A percentile compares a stretch with the other conserved stretches of the same genome.
Conservation (phyloP, 1,140 invertebrate species). For the Scaptodrosophila lebanonensis region DNA sequence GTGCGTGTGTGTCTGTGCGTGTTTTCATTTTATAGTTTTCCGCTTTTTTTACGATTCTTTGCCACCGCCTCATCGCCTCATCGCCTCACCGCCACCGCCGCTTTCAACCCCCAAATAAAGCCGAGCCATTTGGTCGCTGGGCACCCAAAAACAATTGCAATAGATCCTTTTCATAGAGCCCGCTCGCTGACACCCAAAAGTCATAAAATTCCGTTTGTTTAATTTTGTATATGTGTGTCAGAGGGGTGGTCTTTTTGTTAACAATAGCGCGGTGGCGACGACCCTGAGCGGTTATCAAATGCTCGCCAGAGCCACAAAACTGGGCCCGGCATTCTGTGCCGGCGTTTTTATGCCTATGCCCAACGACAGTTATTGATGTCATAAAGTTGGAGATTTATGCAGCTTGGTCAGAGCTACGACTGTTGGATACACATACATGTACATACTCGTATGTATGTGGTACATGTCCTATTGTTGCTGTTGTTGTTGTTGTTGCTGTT, state of each 20-base stretch:
- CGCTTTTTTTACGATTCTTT: constrained; percentile 65
- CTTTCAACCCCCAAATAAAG: constrained; percentile 57
- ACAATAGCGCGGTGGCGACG: constrained; percentile 22
- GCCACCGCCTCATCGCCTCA: too few species aligned
- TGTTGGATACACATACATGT: constrained; percentile 22
- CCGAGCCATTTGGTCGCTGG: constrained; percentile 3
- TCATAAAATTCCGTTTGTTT: constrained; percentile 67
- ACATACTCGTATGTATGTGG: too few species aligned
- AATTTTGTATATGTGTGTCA: constrained; percentile 18
- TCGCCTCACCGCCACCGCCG: too few species aligned
- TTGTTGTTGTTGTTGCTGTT: too few species aligned
- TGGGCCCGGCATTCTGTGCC: constrained; percentile 33
- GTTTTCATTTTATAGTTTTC: constrained; percentile 74
- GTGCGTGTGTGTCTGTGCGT: constrained; percentile 36
- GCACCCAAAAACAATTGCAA: constrained; percentile 64
- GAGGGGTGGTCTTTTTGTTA: constrained; percentile 19
- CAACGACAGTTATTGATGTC: constrained; percentile 76
- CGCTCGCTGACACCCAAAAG: constrained; percentile 58
- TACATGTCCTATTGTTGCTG: too few species aligned
- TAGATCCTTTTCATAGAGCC: constrained; percentile 49
- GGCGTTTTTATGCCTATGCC: constrained; percentile 24
- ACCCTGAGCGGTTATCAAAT: constrained; percentile 52
- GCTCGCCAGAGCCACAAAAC: constrained; percentile 43
- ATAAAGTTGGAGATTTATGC: constrained; percentile 76
- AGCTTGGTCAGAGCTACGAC: constrained; percentile 29